These are phyloP conservation scores for Drosophila incognita DNA, from an alignment of 2,888 invertebrate genomes.

Conservation along the genomic window DNA sequence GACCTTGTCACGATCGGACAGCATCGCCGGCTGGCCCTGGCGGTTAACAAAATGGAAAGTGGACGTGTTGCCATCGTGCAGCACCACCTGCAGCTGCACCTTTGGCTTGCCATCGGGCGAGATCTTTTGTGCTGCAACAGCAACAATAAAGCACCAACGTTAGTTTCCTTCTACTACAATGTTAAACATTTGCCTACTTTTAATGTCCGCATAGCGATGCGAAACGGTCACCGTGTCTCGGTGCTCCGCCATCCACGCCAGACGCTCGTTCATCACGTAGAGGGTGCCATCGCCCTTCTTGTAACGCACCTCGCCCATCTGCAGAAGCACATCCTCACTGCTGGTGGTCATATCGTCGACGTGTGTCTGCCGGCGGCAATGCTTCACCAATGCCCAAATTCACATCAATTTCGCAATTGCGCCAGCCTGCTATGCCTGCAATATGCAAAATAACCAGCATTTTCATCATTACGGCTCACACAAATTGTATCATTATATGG, in stretches of 20 bases:
- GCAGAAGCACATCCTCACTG: slow-evolving; percentile 97
- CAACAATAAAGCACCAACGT: not conserved
- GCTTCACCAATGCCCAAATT: slow-evolving; percentile 26
- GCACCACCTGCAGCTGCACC: slow-evolving; percentile 97
- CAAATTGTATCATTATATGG: slow-evolving; percentile 2
- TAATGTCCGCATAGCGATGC: slow-evolving; percentile 97
- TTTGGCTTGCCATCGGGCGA: slow-evolving; percentile 98
- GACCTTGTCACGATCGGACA: slow-evolving; percentile 95
- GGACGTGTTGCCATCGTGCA: slow-evolving; percentile 96
- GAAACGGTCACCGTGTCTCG: slow-evolving; percentile 96
- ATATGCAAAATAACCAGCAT: slow-evolving; percentile 24
- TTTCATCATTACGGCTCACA: slow-evolving; percentile 16
- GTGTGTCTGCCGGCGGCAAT: slow-evolving; percentile 36
- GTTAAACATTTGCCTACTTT: slow-evolving; percentile 88
- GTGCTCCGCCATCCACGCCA: slow-evolving; percentile 98
- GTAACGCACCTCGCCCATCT: slow-evolving; percentile 95
- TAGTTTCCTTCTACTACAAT: not conserved
- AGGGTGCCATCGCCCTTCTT: slow-evolving; percentile 98
- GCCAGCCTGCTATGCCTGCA: slow-evolving; percentile 40
- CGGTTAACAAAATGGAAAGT: slow-evolving; percentile 99
- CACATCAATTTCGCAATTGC: slow-evolving; percentile 38
- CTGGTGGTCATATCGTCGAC: slow-evolving; percentile 90
- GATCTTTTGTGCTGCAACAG: slow-evolving; percentile 94
- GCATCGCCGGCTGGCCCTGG: slow-evolving; percentile 92
- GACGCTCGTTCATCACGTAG: slow-evolving; percentile 96